These are phyloP conservation scores for Heliopora coerulea DNA, from an alignment of 92 coral and sea anemone genomes.

Conservation along the genomic window DNA sequence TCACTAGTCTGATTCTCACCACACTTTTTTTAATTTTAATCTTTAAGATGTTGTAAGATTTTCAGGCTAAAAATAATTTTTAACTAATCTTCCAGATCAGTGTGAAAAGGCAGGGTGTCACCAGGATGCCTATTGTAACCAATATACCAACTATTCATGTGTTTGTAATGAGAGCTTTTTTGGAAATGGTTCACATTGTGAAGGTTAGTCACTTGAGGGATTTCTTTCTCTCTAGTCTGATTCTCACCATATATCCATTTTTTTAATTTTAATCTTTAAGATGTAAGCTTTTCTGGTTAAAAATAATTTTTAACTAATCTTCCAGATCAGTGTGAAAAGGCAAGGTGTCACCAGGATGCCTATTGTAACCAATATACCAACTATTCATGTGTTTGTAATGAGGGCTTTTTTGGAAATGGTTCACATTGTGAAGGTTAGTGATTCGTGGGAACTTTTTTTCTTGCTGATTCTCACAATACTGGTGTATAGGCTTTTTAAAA, in stretches of 20 bases:
- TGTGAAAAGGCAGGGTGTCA: not conserved
- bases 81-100: not conserved
- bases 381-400: not conserved
- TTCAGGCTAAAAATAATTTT: not conserved
- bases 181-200: not conserved
- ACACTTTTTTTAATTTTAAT: no score
- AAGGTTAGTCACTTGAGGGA: not conserved
- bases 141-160: not conserved
- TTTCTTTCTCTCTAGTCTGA: not conserved
- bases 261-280: no score
- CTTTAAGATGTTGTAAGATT: no score
- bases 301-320: no score
- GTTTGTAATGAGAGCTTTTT: not conserved
- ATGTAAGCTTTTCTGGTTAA: no score
- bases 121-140: not conserved
- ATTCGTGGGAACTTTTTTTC: no score
- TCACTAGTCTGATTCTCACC: no score
- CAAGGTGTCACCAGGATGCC: not conserved
- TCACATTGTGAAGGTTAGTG: not conserved
- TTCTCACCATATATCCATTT: no score
- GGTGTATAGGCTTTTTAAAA: no score
- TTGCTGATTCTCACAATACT: no score
- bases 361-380: not conserved
- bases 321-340: not conserved
- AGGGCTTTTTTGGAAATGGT: not conserved